Evolutionary conservation across 2,113 vertebrate genomes (phyloP), one percentile per base, ranked within the genome.

Genomic region (Pipra filicauda): DNA sequence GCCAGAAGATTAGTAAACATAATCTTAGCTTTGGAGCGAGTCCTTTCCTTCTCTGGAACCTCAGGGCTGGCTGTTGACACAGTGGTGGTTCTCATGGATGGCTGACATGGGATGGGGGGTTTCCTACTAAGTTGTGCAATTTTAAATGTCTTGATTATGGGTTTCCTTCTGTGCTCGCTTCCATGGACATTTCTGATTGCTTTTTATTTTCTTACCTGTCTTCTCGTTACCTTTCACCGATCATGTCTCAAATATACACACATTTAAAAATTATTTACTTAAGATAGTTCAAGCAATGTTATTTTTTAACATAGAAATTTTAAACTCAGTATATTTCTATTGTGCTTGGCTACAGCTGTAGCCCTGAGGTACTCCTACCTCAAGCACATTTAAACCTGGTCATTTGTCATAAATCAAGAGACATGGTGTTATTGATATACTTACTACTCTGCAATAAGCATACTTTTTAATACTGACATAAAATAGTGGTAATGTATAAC

Each of bases 1-100:
- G 54, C 58, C 85, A 73, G 75, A 88, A 86, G 86, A 92, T 95
- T 78, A 94, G 72, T 57, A 89, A 96, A 76, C 44, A 28, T 72
- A 78, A 75, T 82, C 79, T 91, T 81, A 76, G 66, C 17, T 96
- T 89, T 95, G 90, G 91, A 81, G 6, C 2, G 17, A 8, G 31
- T 73, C 81, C 71, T 93, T 92, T 61, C 76, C 67, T 16, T 18
- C 51, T 30, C 24, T 20, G 1, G 15, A 17, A 71, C 49, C 61
- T 65, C 4, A 0, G 57, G 62, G 59, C 85, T 80, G 33, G 6
- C 58, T 90, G 48, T 69, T 66, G 81, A 24, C 37, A 27, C 46
- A 22, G 57, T 14, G 7, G 22, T 58, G 91, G 67, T 79, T 85
- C 44, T 44, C 37, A 5, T 0, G 48, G 77, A 28, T 52, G 74